These are phyloP conservation scores for Perca flavescens DNA, from an alignment of 2,113 vertebrate species.

Conservation along the genomic window DNA sequence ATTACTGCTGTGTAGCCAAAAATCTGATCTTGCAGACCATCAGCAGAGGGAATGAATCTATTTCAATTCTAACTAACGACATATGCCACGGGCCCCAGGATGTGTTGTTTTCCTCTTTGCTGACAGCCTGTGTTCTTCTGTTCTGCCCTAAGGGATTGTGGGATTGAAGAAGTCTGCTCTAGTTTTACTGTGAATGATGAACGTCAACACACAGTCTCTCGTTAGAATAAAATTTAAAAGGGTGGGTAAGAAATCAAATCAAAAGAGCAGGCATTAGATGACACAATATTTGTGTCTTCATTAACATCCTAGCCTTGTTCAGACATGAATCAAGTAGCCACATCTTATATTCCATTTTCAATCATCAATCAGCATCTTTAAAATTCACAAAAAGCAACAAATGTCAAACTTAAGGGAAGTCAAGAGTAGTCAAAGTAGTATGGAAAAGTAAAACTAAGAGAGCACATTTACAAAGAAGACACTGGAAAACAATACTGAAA, in stretches of 20 bases:
- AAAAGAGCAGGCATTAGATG: background rate
- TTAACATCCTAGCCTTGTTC: background rate
- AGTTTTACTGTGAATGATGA: constrained; percentile 48
- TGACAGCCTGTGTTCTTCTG: constrained; percentile 58
- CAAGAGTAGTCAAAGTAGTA: background rate
- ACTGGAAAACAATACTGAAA: background rate
- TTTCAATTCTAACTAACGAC: constrained; percentile 67
- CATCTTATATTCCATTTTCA: background rate
- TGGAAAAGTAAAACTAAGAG: background rate
- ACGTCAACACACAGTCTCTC: constrained; percentile 1
- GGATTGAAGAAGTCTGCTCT: constrained; percentile 43
- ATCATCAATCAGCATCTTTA: background rate
- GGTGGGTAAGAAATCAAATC: constrained; percentile 17
- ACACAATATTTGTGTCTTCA: background rate
- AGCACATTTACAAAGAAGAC: background rate
- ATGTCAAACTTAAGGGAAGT: background rate
- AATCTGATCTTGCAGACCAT: constrained; percentile 61
- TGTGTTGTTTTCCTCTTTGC: constrained; percentile 58
- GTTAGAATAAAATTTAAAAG: background rate
- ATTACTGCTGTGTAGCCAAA: constrained; percentile 67
- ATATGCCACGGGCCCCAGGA: constrained; percentile 57
- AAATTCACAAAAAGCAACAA: background rate
- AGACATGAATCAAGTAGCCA: background rate
- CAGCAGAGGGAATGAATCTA: constrained; percentile 62
- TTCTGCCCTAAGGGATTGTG: constrained; percentile 35